phyloP scores from a whole-genome alignment of 2,888 invertebrate genomes.

The Ormyrus pomaceus region DNA sequence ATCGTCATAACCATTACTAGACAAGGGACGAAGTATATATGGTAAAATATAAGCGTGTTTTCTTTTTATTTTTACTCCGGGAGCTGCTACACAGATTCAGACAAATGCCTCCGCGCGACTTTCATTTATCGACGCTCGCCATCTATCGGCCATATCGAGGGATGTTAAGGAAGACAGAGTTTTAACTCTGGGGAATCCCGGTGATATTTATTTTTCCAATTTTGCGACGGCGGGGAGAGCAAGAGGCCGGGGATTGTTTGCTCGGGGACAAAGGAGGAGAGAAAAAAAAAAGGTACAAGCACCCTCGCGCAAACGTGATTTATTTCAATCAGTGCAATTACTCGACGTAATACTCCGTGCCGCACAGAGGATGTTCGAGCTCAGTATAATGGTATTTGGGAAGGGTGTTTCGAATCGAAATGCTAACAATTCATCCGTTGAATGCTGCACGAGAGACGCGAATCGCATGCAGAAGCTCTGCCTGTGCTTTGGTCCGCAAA shows the following conservation, averaged over 20 bases:
- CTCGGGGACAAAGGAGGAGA: slow-evolving; percentile 5
- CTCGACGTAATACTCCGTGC: slow-evolving; percentile 37
- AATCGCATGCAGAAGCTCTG: no score
- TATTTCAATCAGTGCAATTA: slow-evolving; percentile 58
- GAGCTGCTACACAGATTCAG: slow-evolving; percentile 35
- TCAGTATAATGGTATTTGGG: neutral
- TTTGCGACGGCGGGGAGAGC: slow-evolving; percentile 11
- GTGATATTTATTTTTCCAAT: slow-evolving; percentile 55
- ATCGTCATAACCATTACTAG: slow-evolving; percentile 53
- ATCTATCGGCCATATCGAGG: slow-evolving; percentile 29
- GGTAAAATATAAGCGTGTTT: slow-evolving; percentile 39
- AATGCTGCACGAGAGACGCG: neutral
- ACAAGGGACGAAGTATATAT: slow-evolving; percentile 32
- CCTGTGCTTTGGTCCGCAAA: no score
- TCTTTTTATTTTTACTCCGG: neutral
- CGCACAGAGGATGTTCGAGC: slow-evolving; percentile 14
- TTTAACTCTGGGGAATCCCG: slow-evolving; percentile 30
- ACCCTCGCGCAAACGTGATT: slow-evolving; percentile 53
- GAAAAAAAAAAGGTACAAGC: slow-evolving; percentile 8
- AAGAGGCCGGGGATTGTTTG: slow-evolving; percentile 38
- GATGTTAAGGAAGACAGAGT: neutral
- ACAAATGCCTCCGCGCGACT: slow-evolving; percentile 45
- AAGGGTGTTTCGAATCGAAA: neutral
- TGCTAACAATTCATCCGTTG: neutral
- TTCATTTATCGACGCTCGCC: slow-evolving; percentile 40